Base-by-base conservation (phyloP, 1,140 invertebrate genomes). In the Druon quercuslanigerum region DNA sequence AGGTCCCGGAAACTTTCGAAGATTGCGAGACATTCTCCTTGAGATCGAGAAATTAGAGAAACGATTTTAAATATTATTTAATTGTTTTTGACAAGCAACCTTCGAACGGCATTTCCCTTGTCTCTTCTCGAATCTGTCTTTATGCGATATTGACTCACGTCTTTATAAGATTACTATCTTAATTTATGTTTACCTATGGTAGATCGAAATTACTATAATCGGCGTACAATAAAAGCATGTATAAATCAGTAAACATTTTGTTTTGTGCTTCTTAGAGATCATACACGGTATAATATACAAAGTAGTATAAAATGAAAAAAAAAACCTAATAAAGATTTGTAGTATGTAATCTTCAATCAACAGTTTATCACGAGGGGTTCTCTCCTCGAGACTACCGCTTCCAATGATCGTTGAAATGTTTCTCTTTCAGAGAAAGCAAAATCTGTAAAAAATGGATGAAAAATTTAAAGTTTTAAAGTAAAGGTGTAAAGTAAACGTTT, bases 221-320 rank as follows among this genome's bases (percentile, higher is more conserved):
- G 74, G 84, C 84, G 84, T 89, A 89, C 86, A 83, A 89, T 86
- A 86, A 86, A 89, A 89, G 87, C 88, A 88, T 90, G 87, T 90
- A 87, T 87, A 89, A 90, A 90, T 90, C 86, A 89, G 84, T 90
- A 89, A 87, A 88, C 83, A 79, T 87, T 87, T 89, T 83, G 78
- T 90, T 91, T 91, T 91, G 88, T 91, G 90, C 90, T 90, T 90
- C 84, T 89, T 86, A 91, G 89, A 91, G 90, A 91, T 91, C 89
- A 90, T 90, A 87, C 86, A 87, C 87, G 82, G 87, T 88, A 89
- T 84, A 90, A 88, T 90, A 85, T 90, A 91, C 84, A 90, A 90
- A 90, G 85, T 91, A 89, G 88, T 91, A 91, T 85, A 91, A 90
- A 90, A 90, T 90, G 88, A 90, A 90, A 86, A 86, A 89, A 87